Evolutionary conservation across 2,888 invertebrate species (phyloP), one percentile per base, ranked within the genome.

Genomic region (Pyrgus malvae): DNA sequence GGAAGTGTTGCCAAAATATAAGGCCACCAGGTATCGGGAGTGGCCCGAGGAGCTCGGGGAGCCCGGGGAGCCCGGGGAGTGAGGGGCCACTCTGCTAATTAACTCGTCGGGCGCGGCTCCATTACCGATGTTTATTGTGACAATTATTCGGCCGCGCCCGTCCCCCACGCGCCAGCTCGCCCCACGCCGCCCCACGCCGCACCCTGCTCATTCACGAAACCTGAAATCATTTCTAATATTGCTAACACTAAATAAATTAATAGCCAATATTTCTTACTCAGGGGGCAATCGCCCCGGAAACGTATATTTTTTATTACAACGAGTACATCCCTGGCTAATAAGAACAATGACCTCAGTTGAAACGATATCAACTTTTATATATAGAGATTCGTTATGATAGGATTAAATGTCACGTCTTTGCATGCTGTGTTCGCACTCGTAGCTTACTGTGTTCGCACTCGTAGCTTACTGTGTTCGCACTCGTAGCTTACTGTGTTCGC

Each of bases 71-170:
- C 27, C 49, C 35, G 14, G 42, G 27, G 44, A 5, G 31, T 12
- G 16, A 37, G 46, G 37, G 9, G 49, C 45, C 65, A 64, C 63
- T 64, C 58, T 55, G 57, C 67, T 69, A 68, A 69, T 68, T 67
- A 69, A 59, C 60, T 51, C 44, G 58, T 58, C 59, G 67, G 68
- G 69, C 69, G 82, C 82, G 83, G 72, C 79, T 83, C 85, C 81
- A 84, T 86, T 85, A 84, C 78, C 63, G 72, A 71, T 83, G 84
- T 86, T 85, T 85, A 85, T 84, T 78, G 84, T 83, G 81, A 83
- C 85, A 84, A 84, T 83, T 81, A 83, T 78, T 76, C 72, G 57
- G 56, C 54, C 50, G 56, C 46, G 40, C 55, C 58, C 62, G 55
- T 51, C 37, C 64, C 65, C 61, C 57, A 16, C 60, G 54, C 45